Conservation (phyloP, 1,140 invertebrate genomes). For the Zaprionus lachaisei region DNA sequence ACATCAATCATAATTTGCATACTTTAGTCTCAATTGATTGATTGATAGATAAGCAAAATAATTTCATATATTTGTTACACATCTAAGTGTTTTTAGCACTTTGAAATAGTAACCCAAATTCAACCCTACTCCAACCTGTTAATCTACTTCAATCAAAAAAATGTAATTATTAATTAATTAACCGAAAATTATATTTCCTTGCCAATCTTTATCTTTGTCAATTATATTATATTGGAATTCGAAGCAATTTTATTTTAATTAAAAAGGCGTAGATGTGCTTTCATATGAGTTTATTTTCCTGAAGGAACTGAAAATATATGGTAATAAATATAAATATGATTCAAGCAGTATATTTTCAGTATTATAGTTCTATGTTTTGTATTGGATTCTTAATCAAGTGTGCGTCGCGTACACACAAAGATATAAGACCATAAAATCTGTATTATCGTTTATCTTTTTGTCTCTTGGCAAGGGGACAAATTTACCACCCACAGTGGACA, state of each 20-base stretch:
- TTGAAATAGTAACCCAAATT: background rate
- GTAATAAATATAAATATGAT: too few species aligned
- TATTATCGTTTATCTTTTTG: background rate
- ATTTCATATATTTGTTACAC: background rate
- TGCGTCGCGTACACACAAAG: background rate
- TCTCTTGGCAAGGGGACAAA: background rate
- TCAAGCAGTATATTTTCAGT: too few species aligned
- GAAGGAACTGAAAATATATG: too few species aligned
- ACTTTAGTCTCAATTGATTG: background rate
- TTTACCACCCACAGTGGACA: background rate
- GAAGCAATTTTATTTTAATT: too few species aligned
- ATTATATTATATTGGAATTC: background rate
- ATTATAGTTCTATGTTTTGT: too few species aligned
- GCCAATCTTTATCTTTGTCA: background rate
- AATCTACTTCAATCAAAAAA: background rate
- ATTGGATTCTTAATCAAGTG: background rate
- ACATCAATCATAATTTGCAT: background rate
- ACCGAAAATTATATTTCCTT: background rate
- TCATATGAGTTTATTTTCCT: too few species aligned
- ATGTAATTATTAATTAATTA: background rate
- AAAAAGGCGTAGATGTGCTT: too few species aligned
- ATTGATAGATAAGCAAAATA: background rate
- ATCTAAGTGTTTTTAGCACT: background rate
- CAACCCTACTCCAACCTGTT: background rate
- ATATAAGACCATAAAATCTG: constrained; percentile 3